A percentile compares a stretch with the other conserved stretches of the same genome.
Evolutionary conservation across 2,797 vertebrate genomes (phyloP).

Genomic region (Lophotriccus pileatus): DNA sequence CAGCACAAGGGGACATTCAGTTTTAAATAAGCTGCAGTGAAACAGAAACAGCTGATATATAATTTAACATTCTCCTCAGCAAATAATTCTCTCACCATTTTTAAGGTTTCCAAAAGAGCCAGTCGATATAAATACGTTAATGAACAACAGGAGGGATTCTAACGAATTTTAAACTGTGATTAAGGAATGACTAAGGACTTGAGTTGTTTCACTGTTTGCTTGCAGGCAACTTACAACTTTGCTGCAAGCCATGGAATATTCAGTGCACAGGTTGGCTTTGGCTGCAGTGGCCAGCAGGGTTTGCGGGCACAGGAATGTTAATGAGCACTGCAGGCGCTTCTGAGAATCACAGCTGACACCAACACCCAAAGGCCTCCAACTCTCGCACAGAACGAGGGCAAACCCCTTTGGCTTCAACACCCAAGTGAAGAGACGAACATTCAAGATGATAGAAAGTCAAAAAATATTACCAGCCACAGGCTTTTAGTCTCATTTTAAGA

Average conservation of each 20-base stretch:
- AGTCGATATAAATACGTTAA: background rate
- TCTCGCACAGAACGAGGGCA: background rate
- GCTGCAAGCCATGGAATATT: background rate
- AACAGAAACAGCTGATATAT: background rate
- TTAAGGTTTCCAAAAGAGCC: background rate
- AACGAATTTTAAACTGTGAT: background rate
- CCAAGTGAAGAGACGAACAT: background rate
- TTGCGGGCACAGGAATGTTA: background rate
- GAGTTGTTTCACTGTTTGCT: background rate
- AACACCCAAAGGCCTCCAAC: background rate
- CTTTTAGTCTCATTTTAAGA: background rate
- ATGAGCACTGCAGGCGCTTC: background rate
- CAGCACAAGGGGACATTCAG: background rate
- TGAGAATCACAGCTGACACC: background rate
- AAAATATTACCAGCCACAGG: background rate
- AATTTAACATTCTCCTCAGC: background rate
- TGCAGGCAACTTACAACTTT: background rate
- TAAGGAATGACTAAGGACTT: background rate
- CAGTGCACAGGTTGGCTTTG: background rate
- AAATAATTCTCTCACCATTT: background rate
- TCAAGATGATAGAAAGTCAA: background rate
- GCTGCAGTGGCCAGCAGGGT: background rate
- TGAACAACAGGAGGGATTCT: background rate
- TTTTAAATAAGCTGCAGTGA: background rate
- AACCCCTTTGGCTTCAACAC: background rate